A percentile compares a stretch with the other conserved stretches of the same genome.
Conservation (phyloP, 2,797 vertebrate genomes). For the Sebastes elongatus region DNA sequence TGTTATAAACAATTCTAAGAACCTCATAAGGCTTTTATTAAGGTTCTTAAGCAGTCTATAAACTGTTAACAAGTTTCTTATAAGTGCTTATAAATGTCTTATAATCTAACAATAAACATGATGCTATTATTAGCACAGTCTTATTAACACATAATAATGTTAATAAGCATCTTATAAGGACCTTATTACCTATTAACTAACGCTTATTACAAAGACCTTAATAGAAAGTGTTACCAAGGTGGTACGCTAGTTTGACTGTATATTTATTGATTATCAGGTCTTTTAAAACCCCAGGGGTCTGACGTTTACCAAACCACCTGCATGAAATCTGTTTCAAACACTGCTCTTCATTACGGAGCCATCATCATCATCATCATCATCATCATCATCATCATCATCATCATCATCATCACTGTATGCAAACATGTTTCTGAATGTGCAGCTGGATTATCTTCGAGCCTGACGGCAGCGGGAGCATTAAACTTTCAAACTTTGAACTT, state of each 20-base stretch:
- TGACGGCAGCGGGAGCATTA: background rate
- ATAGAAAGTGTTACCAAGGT: background rate
- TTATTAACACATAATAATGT: background rate
- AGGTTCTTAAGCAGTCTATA: no score
- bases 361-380: no score
- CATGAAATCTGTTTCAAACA: background rate
- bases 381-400: no score
- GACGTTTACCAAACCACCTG: background rate
- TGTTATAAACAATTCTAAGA: background rate
- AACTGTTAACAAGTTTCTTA: no score
- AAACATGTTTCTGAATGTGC: background rate
- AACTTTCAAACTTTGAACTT: conserved; percentile 1
- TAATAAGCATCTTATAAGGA: background rate
- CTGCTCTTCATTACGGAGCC: background rate
- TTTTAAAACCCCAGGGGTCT: background rate
- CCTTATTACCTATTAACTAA: background rate
- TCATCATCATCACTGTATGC: background rate
- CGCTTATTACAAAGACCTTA: background rate
- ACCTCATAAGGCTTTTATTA: background rate
- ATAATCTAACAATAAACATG: background rate
- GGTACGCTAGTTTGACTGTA: background rate
- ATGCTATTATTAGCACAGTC: background rate
- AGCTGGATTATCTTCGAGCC: background rate
- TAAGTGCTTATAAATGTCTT: background rate
- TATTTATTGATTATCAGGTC: background rate